Conservation (phyloP, 1,140 invertebrate species). For the Asobara japonica region DNA sequence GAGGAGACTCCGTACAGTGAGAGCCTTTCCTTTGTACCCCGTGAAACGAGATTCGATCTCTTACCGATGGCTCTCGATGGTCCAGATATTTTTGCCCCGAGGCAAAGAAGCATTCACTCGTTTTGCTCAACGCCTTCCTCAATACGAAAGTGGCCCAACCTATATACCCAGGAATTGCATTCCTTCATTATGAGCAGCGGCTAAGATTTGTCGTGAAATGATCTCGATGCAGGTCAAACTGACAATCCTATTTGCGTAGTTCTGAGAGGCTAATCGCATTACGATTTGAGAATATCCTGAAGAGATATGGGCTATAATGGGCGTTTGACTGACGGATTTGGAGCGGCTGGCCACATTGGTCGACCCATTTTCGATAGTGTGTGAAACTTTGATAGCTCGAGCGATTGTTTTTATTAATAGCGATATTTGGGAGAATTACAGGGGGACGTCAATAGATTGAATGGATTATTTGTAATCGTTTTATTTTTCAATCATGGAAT, state of each 20-base stretch:
- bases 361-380: too few relatives aligned
- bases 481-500: too few relatives aligned
- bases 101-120: conserved; percentile 25
- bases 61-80: conserved; percentile 16
- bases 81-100: conserved; percentile 24
- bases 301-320: too few relatives aligned
- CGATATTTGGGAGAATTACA: too few relatives aligned
- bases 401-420: too few relatives aligned
- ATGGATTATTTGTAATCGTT: too few relatives aligned
- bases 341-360: too few relatives aligned
- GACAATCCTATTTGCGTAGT: neutral
- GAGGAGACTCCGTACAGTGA: neutral
- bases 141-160: conserved; percentile 30
- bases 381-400: too few relatives aligned
- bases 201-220: neutral
- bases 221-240: neutral
- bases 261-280: neutral
- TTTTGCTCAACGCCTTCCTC: neutral
- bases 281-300: neutral
- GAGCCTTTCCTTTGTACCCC: neutral
- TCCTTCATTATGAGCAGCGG: neutral
- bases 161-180: conserved; percentile 11
- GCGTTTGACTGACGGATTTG: too few relatives aligned
- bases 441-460: too few relatives aligned
- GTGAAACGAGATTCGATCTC: conserved; percentile 22